A percentile compares a stretch with the other conserved stretches of the same genome.
phyloP scores from a whole-genome alignment of 2,113 vertebrate species.

The Furnarius figulus region DNA sequence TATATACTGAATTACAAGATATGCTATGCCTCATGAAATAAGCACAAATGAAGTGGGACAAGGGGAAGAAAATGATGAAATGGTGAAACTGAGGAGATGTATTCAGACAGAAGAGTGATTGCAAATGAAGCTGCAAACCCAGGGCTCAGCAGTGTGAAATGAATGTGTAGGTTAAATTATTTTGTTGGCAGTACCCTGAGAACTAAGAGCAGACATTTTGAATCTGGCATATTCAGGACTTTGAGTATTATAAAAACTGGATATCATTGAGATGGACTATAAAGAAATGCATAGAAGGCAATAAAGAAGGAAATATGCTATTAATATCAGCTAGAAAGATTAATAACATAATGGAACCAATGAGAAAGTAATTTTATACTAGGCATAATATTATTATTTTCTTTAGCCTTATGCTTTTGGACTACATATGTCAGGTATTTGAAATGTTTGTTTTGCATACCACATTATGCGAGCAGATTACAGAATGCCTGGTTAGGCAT shows the following conservation, averaged over 20 bases:
- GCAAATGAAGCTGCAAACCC: conserved; percentile 48
- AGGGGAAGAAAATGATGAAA: conserved; percentile 35
- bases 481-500: not conserved
- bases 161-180: conserved; percentile 22
- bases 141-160: conserved; percentile 20
- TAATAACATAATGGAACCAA: not conserved
- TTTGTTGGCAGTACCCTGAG: conserved; percentile 12
- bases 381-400: not conserved
- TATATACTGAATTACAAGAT: conserved; percentile 1
- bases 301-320: not conserved
- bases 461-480: not conserved
- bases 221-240: conserved; percentile 25
- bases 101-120: conserved; percentile 48
- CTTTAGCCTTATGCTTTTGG: not conserved
- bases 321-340: conserved; percentile 7
- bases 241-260: not conserved
- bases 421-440: not conserved
- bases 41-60: conserved; percentile 40
- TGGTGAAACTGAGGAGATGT: not conserved
- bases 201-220: conserved; percentile 34
- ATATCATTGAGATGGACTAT: not conserved
- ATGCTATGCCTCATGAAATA: conserved; percentile 16
- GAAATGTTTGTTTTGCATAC: not conserved
- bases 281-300: not conserved
- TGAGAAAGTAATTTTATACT: not conserved